These are phyloP conservation scores for Drosophila nebulosa DNA, from an alignment of 1,140 invertebrate genomes.

Conservation along the genomic window DNA sequence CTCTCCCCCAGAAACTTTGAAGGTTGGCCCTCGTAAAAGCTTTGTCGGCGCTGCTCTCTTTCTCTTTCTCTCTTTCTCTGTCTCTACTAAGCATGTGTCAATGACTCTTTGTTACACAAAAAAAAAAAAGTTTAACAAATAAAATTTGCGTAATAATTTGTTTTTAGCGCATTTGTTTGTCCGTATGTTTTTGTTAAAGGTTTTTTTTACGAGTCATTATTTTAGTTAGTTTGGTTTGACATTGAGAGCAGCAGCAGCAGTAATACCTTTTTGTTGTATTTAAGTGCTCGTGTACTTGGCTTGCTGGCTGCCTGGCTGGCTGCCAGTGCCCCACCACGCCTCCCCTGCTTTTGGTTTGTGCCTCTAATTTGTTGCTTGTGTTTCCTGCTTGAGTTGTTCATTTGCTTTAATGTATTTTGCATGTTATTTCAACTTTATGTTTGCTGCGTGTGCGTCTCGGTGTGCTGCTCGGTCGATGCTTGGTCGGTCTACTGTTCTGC, in stretches of 20 bases:
- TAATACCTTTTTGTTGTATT: conserved; percentile 35
- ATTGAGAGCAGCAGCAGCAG: conserved; percentile 24
- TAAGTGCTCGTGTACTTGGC: conserved; percentile 29
- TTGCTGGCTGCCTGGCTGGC: not conserved
- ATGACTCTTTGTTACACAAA: conserved; percentile 28
- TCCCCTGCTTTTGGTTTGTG: conserved; percentile 15
- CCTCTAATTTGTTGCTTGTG: conserved; percentile 6
- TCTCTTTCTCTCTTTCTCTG: not conserved
- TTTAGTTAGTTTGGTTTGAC: conserved; percentile 20
- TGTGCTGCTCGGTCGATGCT: not conserved
- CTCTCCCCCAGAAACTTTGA: not conserved
- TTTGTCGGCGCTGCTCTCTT: not conserved
- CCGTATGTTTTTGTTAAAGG: not conserved
- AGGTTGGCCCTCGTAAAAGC: not conserved
- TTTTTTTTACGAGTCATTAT: not conserved
- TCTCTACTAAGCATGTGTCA: conserved; percentile 19
- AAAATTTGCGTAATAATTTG: conserved; percentile 54
- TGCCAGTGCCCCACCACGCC: not conserved
- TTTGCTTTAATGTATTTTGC: conserved; percentile 55
- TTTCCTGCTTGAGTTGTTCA: conserved; percentile 53
- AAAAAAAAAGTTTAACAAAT: conserved; percentile 33
- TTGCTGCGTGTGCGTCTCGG: conserved; percentile 20
- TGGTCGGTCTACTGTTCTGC: not conserved
- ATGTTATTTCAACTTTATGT: conserved; percentile 23
- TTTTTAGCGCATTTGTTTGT: conserved; percentile 5